Evolutionary conservation across 92 coral and sea anemone species (phyloP).

Genomic region (Parazoanthus darwini): DNA sequence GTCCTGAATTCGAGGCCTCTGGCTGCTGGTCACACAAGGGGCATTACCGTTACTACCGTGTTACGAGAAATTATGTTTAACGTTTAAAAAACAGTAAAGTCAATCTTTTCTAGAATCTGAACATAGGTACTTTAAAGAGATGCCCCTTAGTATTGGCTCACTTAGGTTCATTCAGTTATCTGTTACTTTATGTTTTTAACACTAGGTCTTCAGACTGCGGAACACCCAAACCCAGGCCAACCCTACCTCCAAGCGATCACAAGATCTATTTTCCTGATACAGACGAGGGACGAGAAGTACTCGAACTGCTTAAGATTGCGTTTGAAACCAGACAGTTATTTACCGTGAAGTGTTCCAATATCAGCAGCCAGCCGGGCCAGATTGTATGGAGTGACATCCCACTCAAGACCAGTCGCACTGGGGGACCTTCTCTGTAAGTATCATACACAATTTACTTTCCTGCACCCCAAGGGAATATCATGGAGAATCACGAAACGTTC

Average conservation of each 20-base stretch:
- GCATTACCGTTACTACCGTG: too few species aligned
- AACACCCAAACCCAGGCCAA: constrained; percentile 15
- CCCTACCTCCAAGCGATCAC: neutral
- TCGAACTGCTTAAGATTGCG: constrained; percentile 19
- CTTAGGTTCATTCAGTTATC: neutral
- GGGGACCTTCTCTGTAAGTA: constrained; percentile 14
- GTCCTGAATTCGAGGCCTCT: too few species aligned
- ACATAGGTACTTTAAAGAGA: too few species aligned
- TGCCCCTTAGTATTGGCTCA: too few species aligned
- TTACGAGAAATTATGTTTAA: too few species aligned
- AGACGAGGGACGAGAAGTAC: constrained; percentile 26
- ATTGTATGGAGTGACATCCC: constrained; percentile 26
- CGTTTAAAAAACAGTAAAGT: too few species aligned
- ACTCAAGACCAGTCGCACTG: constrained; percentile 37
- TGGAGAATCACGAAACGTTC: neutral
- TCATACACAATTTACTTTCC: neutral
- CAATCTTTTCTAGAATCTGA: too few species aligned
- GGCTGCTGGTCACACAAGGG: too few species aligned
- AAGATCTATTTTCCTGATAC: constrained; percentile 24
- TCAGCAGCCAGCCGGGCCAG: neutral
- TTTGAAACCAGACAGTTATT: neutral
- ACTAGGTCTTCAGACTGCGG: neutral
- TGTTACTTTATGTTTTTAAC: neutral
- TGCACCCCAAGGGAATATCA: neutral
- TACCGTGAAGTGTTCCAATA: neutral